A percentile compares a stretch with the other conserved stretches of the same genome.
These are phyloP conservation scores for Marcusenius ussheri DNA, from an alignment of 2,113 vertebrate genomes.

Conservation along the genomic window DNA sequence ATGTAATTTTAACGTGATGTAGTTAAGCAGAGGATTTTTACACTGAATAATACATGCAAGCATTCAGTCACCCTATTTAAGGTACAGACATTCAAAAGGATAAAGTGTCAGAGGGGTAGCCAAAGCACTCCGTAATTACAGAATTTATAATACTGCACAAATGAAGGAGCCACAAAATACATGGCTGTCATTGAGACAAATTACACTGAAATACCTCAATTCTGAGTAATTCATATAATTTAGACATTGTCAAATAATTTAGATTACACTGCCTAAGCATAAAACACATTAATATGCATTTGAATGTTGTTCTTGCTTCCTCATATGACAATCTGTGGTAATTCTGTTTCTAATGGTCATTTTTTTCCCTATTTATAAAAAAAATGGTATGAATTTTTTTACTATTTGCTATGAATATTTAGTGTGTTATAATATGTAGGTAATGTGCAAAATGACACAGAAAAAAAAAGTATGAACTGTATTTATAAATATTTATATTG, in stretches of 20 bases:
- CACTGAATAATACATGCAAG: conserved; percentile 25
- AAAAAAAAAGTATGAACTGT: neutral
- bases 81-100: neutral
- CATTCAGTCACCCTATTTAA: conserved; percentile 19
- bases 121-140: neutral
- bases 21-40: conserved; percentile 21
- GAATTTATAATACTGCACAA: neutral
- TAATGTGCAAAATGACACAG: neutral
- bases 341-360: neutral
- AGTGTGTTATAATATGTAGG: neutral
- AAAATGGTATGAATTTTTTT: neutral
- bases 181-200: neutral
- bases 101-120: neutral
- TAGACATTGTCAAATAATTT: neutral
- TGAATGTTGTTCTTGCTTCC: neutral
- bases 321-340: too few relatives aligned
- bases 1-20: neutral
- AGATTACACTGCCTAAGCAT: neutral
- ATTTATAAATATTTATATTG: neutral
- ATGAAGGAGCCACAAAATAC: neutral
- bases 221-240: neutral
- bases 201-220: neutral
- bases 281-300: neutral
- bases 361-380: neutral
- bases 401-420: neutral